Percentiles rank a stretch among this genome's conserved stretches.
phyloP scores from a whole-genome alignment of 1,140 invertebrate species.

The Ganaspis sp. region DNA sequence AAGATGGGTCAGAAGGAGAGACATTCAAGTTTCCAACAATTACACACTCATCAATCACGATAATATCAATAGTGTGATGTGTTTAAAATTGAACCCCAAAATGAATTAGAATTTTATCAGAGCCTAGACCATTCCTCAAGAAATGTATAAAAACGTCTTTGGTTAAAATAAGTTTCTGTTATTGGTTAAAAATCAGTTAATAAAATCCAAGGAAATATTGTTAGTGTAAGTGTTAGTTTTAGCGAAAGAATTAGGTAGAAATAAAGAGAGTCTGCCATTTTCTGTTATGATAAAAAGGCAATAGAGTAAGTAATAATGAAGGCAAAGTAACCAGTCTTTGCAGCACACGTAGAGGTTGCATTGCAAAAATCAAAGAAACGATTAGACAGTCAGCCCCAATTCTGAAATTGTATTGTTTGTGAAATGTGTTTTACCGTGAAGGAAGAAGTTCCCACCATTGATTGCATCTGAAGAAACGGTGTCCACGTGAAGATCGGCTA shows the following conservation, averaged over 20 bases:
- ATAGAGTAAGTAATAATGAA: background rate
- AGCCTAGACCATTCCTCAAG: background rate
- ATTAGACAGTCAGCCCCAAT: constrained; percentile 64
- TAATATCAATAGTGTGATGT: constrained; percentile 47
- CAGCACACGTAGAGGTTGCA: constrained; percentile 51
- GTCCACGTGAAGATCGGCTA: constrained; percentile 91
- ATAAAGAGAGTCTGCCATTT: background rate
- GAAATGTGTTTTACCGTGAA: constrained; percentile 71
- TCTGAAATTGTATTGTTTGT: constrained; percentile 55
- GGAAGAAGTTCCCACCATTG: constrained; percentile 77
- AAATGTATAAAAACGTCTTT: background rate
- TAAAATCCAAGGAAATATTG: too few relatives aligned
- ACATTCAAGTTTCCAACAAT: constrained; percentile 73
- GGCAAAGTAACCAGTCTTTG: constrained; percentile 32
- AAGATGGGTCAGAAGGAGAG: constrained; percentile 73
- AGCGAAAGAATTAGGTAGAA: background rate
- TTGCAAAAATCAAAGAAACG: constrained; percentile 62
- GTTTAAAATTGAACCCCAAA: background rate
- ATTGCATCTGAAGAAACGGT: constrained; percentile 71
- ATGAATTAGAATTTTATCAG: background rate
- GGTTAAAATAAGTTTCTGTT: too few relatives aligned
- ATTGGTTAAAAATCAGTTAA: too few relatives aligned
- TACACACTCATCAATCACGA: constrained; percentile 62
- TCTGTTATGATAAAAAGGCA: background rate
- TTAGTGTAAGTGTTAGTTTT: background rate